Evolutionary conservation across 1,140 invertebrate species (phyloP).

Genomic region (Drosophila kikkawai): DNA sequence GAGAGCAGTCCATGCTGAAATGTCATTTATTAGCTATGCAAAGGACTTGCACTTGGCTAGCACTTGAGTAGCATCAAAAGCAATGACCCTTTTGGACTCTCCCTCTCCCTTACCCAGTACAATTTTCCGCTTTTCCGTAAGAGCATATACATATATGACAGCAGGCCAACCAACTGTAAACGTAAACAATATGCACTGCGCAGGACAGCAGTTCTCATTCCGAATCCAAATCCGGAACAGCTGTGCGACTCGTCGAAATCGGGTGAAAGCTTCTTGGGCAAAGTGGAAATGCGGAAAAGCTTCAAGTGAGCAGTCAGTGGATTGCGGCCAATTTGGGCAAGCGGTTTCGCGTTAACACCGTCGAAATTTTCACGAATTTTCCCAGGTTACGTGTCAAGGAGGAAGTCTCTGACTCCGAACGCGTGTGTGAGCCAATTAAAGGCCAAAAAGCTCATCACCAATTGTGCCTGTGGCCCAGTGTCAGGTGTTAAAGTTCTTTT

Average conservation of each 20-base stretch:
- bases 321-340: constrained; percentile 61
- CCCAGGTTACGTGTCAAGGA: constrained; percentile 49
- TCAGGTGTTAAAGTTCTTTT: constrained; percentile 22
- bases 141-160: constrained; percentile 17
- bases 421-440: constrained; percentile 28
- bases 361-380: constrained; percentile 9
- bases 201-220: constrained; percentile 47
- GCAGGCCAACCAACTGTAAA: constrained; percentile 66
- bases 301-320: constrained; percentile 76
- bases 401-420: constrained; percentile 5
- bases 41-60: constrained; percentile 42
- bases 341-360: constrained; percentile 29
- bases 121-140: constrained; percentile 13
- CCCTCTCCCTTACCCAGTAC: background rate
- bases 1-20: constrained; percentile 7
- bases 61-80: constrained; percentile 48
- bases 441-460: constrained; percentile 28
- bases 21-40: constrained; percentile 41
- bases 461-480: constrained; percentile 5
- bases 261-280: constrained; percentile 54
- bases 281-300: constrained; percentile 50
- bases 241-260: constrained; percentile 23
- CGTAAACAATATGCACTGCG: constrained; percentile 75
- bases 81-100: constrained; percentile 27
- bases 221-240: constrained; percentile 27